Evolutionary conservation across 1,140 invertebrate species (phyloP).

Genomic region (Halotydeus destructor): DNA sequence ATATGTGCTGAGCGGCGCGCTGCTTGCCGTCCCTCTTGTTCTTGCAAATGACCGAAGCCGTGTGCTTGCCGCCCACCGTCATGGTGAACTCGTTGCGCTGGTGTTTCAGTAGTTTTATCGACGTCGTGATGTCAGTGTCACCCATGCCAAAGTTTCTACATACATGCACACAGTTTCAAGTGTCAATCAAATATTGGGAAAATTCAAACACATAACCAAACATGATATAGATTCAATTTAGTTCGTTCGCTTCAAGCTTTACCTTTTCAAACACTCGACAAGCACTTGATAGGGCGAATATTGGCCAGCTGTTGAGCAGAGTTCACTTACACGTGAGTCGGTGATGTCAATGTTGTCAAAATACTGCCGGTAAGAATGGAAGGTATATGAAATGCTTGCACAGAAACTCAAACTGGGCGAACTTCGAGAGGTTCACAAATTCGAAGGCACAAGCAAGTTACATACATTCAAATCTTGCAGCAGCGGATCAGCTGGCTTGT

Average conservation of each 20-base stretch:
- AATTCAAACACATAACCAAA: neutral
- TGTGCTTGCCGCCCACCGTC: conserved; percentile 79
- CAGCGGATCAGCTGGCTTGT: conserved; percentile 21
- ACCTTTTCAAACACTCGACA: conserved; percentile 66
- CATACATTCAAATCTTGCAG: conserved; percentile 33
- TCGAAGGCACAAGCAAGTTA: conserved; percentile 7
- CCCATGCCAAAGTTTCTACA: conserved; percentile 63
- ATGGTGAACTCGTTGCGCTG: conserved; percentile 86
- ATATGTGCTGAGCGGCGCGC: conserved; percentile 75
- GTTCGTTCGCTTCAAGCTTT: conserved; percentile 10
- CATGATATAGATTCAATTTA: conserved; percentile 2
- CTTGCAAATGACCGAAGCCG: conserved; percentile 42
- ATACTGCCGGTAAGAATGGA: conserved; percentile 27
- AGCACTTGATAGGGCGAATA: conserved; percentile 81
- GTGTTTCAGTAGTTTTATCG: conserved; percentile 66
- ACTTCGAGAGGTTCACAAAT: too few relatives aligned
- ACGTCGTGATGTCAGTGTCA: conserved; percentile 66
- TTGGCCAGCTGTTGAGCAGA: conserved; percentile 82
- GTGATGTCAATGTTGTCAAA: conserved; percentile 83
- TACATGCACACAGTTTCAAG: conserved; percentile 4
- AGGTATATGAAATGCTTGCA: conserved; percentile 1
- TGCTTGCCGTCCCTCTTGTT: conserved; percentile 97
- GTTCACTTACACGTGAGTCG: conserved; percentile 75
- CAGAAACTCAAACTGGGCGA: too few relatives aligned
- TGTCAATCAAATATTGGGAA: neutral